Evolutionary conservation across 2,888 invertebrate species (phyloP), one percentile per base, ranked within the genome.

Genomic region (Drosophila affinis): DNA sequence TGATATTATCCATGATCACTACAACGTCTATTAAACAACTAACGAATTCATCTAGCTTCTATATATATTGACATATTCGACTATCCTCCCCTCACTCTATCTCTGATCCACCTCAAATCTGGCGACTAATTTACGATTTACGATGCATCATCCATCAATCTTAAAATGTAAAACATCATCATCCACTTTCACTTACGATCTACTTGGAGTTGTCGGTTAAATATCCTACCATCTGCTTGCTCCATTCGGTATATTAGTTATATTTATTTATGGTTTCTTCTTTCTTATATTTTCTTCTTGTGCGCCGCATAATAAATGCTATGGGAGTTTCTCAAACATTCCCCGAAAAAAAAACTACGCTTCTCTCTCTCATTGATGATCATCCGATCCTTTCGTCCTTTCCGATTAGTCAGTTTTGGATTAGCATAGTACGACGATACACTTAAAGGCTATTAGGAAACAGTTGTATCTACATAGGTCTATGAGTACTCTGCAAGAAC

Each of bases 241-340:
- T 59, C 46, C 54, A 29, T 45, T 62, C 18, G 45, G 18, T 68
- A 49, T 49, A 62, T 76, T 51, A 54, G 48, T 65, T 72, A 55
- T 39, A 64, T 75, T 80, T 64, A 70, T 65, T 65, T 45, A 67
- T 62, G 57, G 51, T 72, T 69, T 76, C 45, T 32, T 57, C 29
- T 9, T 29, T 9, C 9, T 9, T 29, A 29, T 29, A 29, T 29
- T 29, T 29, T 29, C 29, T 29, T 74, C 79, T 91, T 90, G 90
- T 90, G 90, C 90, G 91, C 71, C 90, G 91, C 91, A 90, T 91
- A 90, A 90, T 91, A 87, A 89, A 90, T 90, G 90, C 90, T 90
- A 71, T 74, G 79, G 79, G 67, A 72, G 39, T 73, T 62, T 53
- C 49, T 64, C 29, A 59, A 62, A 68, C 64, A 57, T 56, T 62